Conservation (phyloP, 2,113 vertebrate genomes). For the Seriola dumerili region DNA sequence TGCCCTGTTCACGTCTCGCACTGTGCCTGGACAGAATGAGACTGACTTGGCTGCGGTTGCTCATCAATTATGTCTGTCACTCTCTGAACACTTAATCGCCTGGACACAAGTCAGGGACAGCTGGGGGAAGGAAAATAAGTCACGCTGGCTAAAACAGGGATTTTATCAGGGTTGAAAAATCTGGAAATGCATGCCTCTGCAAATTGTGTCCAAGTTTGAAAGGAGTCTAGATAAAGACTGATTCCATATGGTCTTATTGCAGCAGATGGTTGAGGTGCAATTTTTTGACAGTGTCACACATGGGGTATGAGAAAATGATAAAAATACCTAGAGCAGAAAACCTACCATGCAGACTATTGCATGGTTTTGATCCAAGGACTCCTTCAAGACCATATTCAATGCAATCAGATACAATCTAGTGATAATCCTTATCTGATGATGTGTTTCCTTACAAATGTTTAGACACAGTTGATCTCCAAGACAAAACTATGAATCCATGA, state of each 20-base stretch:
- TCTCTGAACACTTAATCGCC: conserved; percentile 42
- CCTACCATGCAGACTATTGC: neutral
- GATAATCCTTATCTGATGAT: neutral
- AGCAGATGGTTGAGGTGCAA: neutral
- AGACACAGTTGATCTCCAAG: neutral
- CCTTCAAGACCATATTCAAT: neutral
- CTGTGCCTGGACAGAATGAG: conserved; percentile 35
- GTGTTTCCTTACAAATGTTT: neutral
- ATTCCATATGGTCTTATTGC: neutral
- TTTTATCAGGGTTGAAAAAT: conserved; percentile 16
- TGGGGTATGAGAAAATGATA: neutral
- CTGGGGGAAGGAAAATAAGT: conserved; percentile 18
- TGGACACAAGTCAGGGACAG: conserved; percentile 30
- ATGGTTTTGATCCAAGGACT: neutral
- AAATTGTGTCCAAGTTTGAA: neutral
- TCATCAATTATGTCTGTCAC: conserved; percentile 53
- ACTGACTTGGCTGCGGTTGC: conserved; percentile 40
- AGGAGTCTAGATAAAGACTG: neutral
- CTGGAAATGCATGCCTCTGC: neutral
- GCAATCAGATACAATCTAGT: neutral
- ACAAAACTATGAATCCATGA: neutral
- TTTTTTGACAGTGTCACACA: conserved; percentile 8
- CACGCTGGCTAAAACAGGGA: conserved; percentile 9
- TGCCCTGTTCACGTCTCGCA: conserved; percentile 31
- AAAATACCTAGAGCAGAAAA: neutral